phyloP scores from a whole-genome alignment of 2,797 vertebrate genomes.

The Geotrypetes seraphini region DNA sequence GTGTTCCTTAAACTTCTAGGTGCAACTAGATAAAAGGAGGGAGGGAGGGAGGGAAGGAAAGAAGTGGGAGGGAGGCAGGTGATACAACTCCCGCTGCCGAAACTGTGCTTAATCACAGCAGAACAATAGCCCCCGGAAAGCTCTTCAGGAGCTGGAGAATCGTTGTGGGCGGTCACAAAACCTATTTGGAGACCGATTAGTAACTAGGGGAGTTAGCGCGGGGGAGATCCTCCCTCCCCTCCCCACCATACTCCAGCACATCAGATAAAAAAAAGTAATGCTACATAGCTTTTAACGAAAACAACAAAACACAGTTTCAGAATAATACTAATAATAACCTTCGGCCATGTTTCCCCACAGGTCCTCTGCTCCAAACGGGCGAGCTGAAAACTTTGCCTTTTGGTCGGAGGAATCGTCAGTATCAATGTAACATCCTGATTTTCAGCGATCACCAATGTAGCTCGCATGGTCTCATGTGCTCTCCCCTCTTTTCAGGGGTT shows the following conservation, averaged over 20 bases:
- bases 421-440: constrained; percentile 91
- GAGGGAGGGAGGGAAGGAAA: too few relatives aligned
- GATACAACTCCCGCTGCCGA: constrained; percentile 47
- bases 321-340: constrained; percentile 92
- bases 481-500: constrained; percentile 81
- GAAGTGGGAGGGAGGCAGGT: constrained; percentile 63
- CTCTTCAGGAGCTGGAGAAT: constrained; percentile 56
- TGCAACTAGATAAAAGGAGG: too few relatives aligned
- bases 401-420: constrained; percentile 75
- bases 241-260: background rate
- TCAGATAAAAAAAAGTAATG: too few relatives aligned
- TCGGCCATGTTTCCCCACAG: constrained; percentile 98
- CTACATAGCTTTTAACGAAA: too few relatives aligned
- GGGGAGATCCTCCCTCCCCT: constrained; percentile 23
- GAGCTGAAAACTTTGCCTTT: constrained; percentile 85
- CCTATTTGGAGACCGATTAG: constrained; percentile 54
- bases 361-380: constrained; percentile 87
- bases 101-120: constrained; percentile 50
- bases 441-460: constrained; percentile 79
- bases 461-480: constrained; percentile 94
- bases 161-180: constrained; percentile 58
- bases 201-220: constrained; percentile 62
- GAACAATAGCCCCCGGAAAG: constrained; percentile 55
- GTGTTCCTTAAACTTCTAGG: constrained; percentile 51
- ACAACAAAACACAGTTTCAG: too few relatives aligned